A percentile compares a stretch with the other conserved stretches of the same genome.
phyloP scores from a whole-genome alignment of 1,140 invertebrate genomes.

The Lasioglossum baleicum region DNA sequence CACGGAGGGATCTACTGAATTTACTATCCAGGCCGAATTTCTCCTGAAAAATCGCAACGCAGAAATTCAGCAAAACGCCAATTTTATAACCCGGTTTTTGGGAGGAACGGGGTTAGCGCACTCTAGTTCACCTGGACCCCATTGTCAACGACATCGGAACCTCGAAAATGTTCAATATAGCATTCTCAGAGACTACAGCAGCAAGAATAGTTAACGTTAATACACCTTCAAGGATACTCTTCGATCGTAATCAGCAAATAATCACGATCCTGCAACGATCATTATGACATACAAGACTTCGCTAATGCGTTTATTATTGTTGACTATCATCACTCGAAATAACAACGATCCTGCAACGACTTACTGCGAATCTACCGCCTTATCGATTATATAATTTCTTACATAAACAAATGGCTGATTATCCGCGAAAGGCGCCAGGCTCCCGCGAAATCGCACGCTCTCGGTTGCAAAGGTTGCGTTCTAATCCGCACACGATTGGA shows the following conservation, averaged over 20 bases:
- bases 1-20: slow-evolving; percentile 36
- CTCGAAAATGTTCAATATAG: too few relatives aligned
- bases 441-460: too few relatives aligned
- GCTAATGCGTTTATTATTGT: neutral
- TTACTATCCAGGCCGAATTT: slow-evolving; percentile 28
- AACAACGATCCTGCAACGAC: neutral
- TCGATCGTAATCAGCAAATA: too few relatives aligned
- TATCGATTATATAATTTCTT: neutral
- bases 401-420: neutral
- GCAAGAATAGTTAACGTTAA: too few relatives aligned
- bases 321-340: neutral
- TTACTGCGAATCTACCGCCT: neutral
- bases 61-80: neutral
- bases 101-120: neutral
- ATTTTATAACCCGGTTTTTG: neutral
- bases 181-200: too few relatives aligned
- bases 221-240: too few relatives aligned
- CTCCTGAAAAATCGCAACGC: slow-evolving; percentile 17
- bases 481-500: too few relatives aligned
- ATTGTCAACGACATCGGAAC: neutral
- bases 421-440: too few relatives aligned
- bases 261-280: neutral
- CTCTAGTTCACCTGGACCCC: neutral
- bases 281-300: neutral
- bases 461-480: too few relatives aligned